These are phyloP conservation scores for Acomys russatus DNA, from an alignment of 2,797 vertebrate species.

Conservation along the genomic window DNA sequence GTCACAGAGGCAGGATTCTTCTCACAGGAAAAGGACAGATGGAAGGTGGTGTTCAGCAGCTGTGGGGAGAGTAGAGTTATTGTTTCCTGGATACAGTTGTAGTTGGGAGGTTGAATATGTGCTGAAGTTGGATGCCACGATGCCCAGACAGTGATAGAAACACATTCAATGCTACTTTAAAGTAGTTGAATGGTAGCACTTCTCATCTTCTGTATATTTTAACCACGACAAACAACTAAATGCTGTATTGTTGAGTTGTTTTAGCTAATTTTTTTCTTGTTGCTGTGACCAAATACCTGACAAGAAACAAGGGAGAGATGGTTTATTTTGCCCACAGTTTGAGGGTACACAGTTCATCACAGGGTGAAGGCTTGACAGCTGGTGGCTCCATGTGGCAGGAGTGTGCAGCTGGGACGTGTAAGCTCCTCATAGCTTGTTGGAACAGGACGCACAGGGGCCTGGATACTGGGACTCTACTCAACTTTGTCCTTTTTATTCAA, in stretches of 20 bases:
- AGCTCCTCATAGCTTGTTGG: background rate
- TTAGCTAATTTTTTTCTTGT: background rate
- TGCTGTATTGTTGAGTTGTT: background rate
- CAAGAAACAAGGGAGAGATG: background rate
- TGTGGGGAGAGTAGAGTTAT: background rate
- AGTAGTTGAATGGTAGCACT: slow-evolving; percentile 41
- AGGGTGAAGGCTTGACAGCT: background rate
- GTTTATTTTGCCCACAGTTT: background rate
- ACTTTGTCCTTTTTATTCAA: background rate
- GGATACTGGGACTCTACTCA: too few species aligned
- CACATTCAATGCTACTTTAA: slow-evolving; percentile 9
- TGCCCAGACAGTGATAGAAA: background rate
- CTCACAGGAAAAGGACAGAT: background rate
- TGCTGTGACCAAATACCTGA: background rate
- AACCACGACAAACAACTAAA: background rate
- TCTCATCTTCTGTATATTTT: background rate
- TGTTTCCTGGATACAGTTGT: background rate
- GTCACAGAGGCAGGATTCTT: background rate
- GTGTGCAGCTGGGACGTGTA: background rate
- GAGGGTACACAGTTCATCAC: background rate
- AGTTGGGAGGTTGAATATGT: background rate
- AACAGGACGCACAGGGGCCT: background rate
- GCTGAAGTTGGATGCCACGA: background rate
- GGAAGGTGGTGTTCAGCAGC: background rate
- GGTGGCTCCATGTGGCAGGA: background rate